Evolutionary conservation across 2,113 vertebrate genomes (phyloP).

Genomic region (Hirundichthys speculiger): DNA sequence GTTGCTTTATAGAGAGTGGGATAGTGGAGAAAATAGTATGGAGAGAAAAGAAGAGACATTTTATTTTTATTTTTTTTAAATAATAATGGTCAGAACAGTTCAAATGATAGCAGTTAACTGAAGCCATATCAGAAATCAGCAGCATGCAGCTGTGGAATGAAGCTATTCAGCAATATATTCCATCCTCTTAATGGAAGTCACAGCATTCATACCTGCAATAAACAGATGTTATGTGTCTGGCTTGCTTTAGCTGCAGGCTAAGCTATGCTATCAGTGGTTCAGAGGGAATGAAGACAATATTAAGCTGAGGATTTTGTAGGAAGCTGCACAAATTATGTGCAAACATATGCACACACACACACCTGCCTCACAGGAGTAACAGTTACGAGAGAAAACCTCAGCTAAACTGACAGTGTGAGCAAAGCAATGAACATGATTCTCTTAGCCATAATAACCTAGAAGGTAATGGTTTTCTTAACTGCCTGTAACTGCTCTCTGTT

Average conservation of each 20-base stretch:
- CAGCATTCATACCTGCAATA: slow-evolving; percentile 39
- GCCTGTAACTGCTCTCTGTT: slow-evolving; percentile 39
- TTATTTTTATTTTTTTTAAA: slow-evolving; percentile 21
- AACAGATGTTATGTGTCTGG: slow-evolving; percentile 12
- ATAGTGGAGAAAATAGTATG: neutral
- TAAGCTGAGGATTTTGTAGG: slow-evolving; percentile 50
- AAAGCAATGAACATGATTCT: slow-evolving; percentile 47
- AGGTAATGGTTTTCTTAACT: slow-evolving; percentile 69
- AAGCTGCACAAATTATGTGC: slow-evolving; percentile 45
- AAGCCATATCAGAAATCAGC: slow-evolving; percentile 25
- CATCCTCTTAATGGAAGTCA: slow-evolving; percentile 51
- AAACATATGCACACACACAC: slow-evolving; percentile 23
- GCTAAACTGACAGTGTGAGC: slow-evolving; percentile 34
- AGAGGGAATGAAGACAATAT: slow-evolving; percentile 53
- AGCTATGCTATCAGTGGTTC: slow-evolving; percentile 59
- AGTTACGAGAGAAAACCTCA: slow-evolving; percentile 27
- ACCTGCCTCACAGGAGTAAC: slow-evolving; percentile 33
- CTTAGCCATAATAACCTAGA: slow-evolving; percentile 44
- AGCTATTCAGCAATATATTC: slow-evolving; percentile 15
- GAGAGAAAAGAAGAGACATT: neutral
- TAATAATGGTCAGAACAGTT: slow-evolving; percentile 29
- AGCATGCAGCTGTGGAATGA: slow-evolving; percentile 43
- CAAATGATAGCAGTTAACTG: slow-evolving; percentile 20
- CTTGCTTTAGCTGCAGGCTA: slow-evolving; percentile 55
- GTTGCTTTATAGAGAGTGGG: slow-evolving; percentile 87